Evolutionary conservation across 1,140 invertebrate species (phyloP).

Genomic region (Leptonema lineaticorne): DNA sequence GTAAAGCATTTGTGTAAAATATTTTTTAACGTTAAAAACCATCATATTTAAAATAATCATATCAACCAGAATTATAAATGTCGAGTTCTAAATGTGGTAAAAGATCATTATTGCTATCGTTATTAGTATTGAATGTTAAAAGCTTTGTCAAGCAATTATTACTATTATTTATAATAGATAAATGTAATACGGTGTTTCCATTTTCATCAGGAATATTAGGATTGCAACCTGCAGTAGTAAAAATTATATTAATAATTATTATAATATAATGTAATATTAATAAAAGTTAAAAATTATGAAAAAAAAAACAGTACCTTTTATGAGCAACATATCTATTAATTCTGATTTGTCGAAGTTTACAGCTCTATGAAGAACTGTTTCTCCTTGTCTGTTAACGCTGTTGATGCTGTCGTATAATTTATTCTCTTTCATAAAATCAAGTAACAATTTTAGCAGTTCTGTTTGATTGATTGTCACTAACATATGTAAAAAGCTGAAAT

Average conservation of each 20-base stretch:
- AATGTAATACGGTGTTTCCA: constrained; percentile 6
- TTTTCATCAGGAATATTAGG: constrained; percentile 18
- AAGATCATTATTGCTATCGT: too few species aligned
- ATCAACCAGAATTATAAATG: neutral
- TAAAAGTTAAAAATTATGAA: neutral
- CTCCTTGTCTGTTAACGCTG: constrained; percentile 3
- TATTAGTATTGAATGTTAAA: neutral
- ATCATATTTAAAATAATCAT: neutral
- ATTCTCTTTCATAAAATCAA: neutral
- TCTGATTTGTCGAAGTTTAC: neutral
- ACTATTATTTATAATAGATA: constrained; percentile 5
- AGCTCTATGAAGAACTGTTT: constrained; percentile 13
- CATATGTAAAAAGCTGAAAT: constrained; percentile 20
- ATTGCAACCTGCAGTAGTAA: constrained; percentile 10
- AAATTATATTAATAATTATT: neutral
- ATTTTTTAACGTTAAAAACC: neutral
- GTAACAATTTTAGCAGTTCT: neutral
- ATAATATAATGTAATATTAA: neutral
- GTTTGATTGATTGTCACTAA: neutral
- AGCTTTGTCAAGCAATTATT: neutral
- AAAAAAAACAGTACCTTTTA: neutral
- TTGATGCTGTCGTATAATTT: neutral
- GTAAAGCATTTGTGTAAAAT: neutral
- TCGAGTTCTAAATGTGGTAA: neutral
- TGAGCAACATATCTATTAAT: neutral